Evolutionary conservation across 2,113 vertebrate species (phyloP).

Genomic region (Crotalus viridis): DNA sequence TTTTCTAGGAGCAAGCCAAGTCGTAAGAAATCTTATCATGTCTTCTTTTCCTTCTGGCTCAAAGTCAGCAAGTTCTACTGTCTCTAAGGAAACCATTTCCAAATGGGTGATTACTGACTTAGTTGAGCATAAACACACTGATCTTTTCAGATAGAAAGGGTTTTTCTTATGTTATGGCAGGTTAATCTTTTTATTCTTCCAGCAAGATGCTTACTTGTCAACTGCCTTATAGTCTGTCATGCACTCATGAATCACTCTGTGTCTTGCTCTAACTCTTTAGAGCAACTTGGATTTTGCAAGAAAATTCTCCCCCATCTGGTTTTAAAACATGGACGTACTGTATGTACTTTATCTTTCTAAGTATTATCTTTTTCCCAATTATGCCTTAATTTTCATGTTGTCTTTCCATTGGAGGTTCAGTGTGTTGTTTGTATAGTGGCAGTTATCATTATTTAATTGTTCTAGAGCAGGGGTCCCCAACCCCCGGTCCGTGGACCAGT

Average conservation of each 20-base stretch:
- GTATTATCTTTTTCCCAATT: neutral
- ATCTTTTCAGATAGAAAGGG: neutral
- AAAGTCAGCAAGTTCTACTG: slow-evolving; percentile 17
- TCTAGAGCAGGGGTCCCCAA: neutral
- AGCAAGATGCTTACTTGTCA: neutral
- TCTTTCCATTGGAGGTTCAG: neutral
- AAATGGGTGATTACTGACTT: slow-evolving; percentile 16
- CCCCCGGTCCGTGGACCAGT: too few relatives aligned
- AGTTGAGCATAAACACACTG: neutral
- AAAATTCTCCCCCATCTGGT: neutral
- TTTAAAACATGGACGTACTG: neutral
- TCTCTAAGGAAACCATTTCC: slow-evolving; percentile 36
- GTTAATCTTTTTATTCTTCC: neutral
- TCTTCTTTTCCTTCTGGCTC: slow-evolving; percentile 6
- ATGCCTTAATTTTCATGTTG: slow-evolving; percentile 18
- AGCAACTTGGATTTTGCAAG: neutral
- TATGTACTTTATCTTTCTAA: neutral
- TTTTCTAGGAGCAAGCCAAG: slow-evolving; percentile 19
- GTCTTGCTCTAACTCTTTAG: neutral
- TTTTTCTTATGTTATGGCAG: neutral
- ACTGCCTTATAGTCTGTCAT: neutral
- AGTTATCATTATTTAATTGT: slow-evolving; percentile 27
- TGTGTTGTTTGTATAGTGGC: slow-evolving; percentile 16
- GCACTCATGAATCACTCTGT: neutral
- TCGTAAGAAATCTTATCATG: slow-evolving; percentile 5